Conservation (phyloP, 2,797 vertebrate genomes). For the Platalea minor region DNA sequence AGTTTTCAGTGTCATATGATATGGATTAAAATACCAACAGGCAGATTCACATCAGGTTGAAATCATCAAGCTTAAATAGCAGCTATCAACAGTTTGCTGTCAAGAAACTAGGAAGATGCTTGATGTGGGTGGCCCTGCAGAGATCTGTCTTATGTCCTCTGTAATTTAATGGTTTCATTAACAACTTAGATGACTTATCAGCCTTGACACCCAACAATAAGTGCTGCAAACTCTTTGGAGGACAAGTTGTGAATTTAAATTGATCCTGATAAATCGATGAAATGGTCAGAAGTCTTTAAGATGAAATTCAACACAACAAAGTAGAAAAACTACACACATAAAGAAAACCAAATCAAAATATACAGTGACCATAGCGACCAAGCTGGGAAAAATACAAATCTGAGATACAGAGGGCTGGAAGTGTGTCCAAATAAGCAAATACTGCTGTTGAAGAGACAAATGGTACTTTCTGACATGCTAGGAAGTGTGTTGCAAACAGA, state of each 20-base stretch:
- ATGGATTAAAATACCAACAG: not conserved
- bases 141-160: not conserved
- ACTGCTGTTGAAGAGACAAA: not conserved
- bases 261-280: not conserved
- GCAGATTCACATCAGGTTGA: slow-evolving; percentile 31
- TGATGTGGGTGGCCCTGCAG: slow-evolving; percentile 12
- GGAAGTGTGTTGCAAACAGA: not conserved
- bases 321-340: not conserved
- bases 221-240: not conserved
- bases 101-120: not conserved
- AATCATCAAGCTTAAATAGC: slow-evolving; percentile 18
- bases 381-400: not conserved
- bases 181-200: slow-evolving; percentile 22
- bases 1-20: not conserved
- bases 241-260: slow-evolving; percentile 7
- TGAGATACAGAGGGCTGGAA: not conserved
- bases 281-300: not conserved
- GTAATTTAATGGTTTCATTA: slow-evolving; percentile 39
- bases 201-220: not conserved
- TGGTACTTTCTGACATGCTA: not conserved
- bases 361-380: not conserved
- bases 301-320: not conserved
- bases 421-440: not conserved
- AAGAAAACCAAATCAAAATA: not conserved
- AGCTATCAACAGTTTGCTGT: slow-evolving; percentile 6